Percentiles rank a stretch among this genome's conserved stretches.
These are phyloP conservation scores for Sus cebifrons DNA, from an alignment of 2,797 vertebrate species.

Conservation along the genomic window DNA sequence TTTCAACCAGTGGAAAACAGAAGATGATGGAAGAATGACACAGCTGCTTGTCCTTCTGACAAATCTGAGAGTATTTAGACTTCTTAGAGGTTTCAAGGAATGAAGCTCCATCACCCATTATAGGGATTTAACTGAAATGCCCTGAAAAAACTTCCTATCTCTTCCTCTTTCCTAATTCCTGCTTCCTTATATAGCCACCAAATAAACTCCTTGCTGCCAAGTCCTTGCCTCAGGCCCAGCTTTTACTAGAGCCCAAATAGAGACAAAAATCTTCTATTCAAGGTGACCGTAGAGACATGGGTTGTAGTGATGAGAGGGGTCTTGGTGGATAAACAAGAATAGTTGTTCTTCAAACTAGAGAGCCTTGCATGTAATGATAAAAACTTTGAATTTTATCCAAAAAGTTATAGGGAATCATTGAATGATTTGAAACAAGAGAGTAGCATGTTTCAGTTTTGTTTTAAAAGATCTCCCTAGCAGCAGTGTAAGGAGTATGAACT, in stretches of 20 bases:
- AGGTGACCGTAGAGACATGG: background rate
- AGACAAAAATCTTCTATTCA: slow-evolving; percentile 45
- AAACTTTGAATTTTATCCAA: slow-evolving; percentile 31
- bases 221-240: background rate
- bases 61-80: background rate
- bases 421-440: background rate
- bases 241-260: slow-evolving; percentile 27
- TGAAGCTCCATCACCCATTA: background rate
- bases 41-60: background rate
- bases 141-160: background rate
- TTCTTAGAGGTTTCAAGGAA: background rate
- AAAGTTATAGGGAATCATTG: background rate
- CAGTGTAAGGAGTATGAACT: background rate
- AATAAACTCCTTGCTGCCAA: background rate
- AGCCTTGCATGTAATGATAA: background rate
- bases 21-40: background rate
- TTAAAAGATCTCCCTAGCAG: background rate
- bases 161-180: background rate
- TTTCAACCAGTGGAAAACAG: background rate
- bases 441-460: slow-evolving; percentile 7
- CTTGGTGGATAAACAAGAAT: background rate
- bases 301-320: background rate
- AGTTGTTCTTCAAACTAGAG: background rate
- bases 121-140: background rate
- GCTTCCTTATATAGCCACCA: background rate